phyloP scores from a whole-genome alignment of 2,797 vertebrate species.

The Sebastes minor region DNA sequence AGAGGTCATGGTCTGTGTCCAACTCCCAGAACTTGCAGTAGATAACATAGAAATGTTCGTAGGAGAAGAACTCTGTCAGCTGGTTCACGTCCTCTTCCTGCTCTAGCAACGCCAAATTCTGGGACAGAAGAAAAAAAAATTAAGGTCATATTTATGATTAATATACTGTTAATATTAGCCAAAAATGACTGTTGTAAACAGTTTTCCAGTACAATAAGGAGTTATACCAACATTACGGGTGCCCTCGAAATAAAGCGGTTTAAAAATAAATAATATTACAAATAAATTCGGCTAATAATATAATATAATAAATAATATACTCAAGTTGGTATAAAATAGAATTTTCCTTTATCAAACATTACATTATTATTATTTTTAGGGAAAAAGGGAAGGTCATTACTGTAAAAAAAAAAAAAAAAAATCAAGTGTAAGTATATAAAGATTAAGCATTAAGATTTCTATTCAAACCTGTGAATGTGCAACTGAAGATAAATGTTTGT shows the following conservation, averaged over 20 bases:
- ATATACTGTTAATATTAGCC: not conserved
- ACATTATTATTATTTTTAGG: not conserved
- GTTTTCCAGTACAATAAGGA: not conserved
- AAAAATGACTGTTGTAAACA: not conserved
- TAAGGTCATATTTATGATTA: not conserved
- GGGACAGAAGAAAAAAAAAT: not conserved
- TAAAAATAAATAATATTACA: not conserved
- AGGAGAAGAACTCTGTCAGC: conserved; percentile 95
- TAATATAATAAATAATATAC: too few relatives aligned
- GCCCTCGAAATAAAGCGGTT: not conserved
- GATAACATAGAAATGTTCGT: conserved; percentile 98
- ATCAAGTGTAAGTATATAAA: not conserved
- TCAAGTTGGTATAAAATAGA: too few relatives aligned
- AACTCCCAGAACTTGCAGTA: conserved; percentile 99
- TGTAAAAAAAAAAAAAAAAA: not conserved
- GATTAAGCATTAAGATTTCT: not conserved
- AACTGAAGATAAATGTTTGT: not conserved
- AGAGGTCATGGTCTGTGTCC: conserved; percentile 95
- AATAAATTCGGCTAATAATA: not conserved
- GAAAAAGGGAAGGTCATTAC: not conserved
- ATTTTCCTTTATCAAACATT: not conserved
- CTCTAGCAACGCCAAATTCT: conserved; percentile 93
- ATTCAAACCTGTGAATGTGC: not conserved
- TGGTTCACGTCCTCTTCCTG: conserved; percentile 95
- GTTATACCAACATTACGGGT: not conserved